Base-by-base conservation (phyloP, 2,888 invertebrate genomes). In the Dasypogon diadema region DNA sequence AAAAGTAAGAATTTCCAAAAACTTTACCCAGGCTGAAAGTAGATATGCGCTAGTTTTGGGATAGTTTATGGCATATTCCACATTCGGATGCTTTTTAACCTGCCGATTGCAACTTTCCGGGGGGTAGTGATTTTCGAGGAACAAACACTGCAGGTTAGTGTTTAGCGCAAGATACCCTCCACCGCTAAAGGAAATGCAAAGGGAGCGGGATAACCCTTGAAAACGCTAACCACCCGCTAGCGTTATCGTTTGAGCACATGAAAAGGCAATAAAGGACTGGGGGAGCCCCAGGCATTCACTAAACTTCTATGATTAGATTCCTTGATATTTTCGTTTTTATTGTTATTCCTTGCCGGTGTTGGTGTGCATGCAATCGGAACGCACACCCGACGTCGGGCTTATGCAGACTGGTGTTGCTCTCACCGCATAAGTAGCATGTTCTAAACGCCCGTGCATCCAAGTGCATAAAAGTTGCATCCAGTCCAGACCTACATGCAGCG, bases 251-350 rank as follows among this genome's bases (percentile, higher is more conserved):
- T 65, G 48, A 65, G 48, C 65, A 46, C 65, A 65, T 65, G 65
- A 65, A 65, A 65, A 65, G 24, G 65, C 26, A 65, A 65, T 65
- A 65, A 65, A 65, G 24, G 42, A 65, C 24, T 42, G 46, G 18
- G 24, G n/a, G 46, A 21, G 26, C 37, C 14, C 24, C 16, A 46
- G 48, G 65, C 22, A 65, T 65, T 46, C 65, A 65, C 65, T 46
- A 65, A 65, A 65, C 37, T 48, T 65, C 65, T 65, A 24, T 46
- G 65, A 65, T 65, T 65, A 65, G 65, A 65, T 65, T 65, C 48
- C 65, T 65, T 65, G 65, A 65, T 65, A 65, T 65, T 65, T 60
- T 65, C 46, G 48, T 46, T 65, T 65, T 65, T 65, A 65, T 65
- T 65, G 65, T 14, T 46, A 14, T 48, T 46, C 65, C 65, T 65